Evolutionary conservation across 1,140 invertebrate genomes (phyloP).

Genomic region (Hycleus cichorii): DNA sequence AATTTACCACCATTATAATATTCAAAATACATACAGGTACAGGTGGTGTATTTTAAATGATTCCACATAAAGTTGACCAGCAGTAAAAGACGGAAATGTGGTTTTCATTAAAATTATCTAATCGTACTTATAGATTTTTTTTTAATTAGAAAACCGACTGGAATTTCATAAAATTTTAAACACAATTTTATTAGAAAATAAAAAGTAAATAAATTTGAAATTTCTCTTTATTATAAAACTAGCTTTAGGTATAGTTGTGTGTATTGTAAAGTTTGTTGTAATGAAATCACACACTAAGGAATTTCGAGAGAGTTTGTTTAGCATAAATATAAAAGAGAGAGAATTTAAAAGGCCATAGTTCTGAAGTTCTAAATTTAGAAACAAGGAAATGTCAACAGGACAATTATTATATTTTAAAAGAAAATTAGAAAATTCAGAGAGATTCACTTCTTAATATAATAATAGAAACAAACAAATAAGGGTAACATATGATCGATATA

Average conservation of each 20-base stretch:
- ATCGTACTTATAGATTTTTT: neutral
- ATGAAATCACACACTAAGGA: slow-evolving; percentile 3
- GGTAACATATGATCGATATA: too few relatives aligned
- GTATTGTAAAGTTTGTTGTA: neutral
- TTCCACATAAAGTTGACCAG: too few relatives aligned
- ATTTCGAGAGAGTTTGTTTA: slow-evolving; percentile 9
- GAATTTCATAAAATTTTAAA: slow-evolving; percentile 3
- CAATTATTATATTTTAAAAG: too few relatives aligned
- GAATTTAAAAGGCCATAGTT: slow-evolving; percentile 7
- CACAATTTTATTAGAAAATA: too few relatives aligned
- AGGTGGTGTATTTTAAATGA: too few relatives aligned
- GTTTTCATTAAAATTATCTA: slow-evolving; percentile 8
- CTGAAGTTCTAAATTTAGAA: slow-evolving; percentile 10
- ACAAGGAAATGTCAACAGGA: slow-evolving; percentile 10
- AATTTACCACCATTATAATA: too few relatives aligned
- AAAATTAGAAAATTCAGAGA: too few relatives aligned
- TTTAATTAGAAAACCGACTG: neutral
- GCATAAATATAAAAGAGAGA: neutral
- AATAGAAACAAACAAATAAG: too few relatives aligned
- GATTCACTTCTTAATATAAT: too few relatives aligned
- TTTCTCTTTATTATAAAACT: neutral
- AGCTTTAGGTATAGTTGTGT: neutral
- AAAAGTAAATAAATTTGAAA: slow-evolving; percentile 1
- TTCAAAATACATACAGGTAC: too few relatives aligned
- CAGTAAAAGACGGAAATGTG: too few relatives aligned